Conservation (phyloP, 1,140 invertebrate genomes). For the Oryzaephilus surinamensis region DNA sequence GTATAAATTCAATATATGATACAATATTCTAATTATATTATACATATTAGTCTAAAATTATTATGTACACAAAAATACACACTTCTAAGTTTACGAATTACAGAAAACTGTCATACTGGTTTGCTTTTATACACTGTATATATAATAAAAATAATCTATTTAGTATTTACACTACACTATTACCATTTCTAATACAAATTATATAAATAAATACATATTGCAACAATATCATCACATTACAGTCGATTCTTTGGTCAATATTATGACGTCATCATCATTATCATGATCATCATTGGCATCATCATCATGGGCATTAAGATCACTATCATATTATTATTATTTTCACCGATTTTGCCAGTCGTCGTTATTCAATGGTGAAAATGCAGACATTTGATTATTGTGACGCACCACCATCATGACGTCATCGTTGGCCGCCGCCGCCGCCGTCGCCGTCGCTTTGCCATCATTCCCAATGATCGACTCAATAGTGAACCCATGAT, state of each 20-base stretch:
- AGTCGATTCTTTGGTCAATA: conserved; percentile 23
- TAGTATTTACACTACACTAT: too few relatives aligned
- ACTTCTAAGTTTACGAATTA: too few relatives aligned
- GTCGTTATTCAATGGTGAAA: conserved; percentile 29
- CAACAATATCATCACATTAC: conserved; percentile 25
- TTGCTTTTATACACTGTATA: too few relatives aligned
- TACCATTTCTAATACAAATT: conserved; percentile 3
- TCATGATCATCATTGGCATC: conserved; percentile 4
- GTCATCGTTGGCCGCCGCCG: conserved; percentile 21
- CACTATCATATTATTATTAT: background rate
- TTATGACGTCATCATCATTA: background rate
- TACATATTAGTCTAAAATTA: too few relatives aligned
- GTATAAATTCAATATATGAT: too few relatives aligned
- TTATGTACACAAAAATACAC: too few relatives aligned
- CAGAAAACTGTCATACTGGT: too few relatives aligned
- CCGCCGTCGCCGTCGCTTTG: conserved; percentile 17
- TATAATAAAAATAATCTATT: too few relatives aligned
- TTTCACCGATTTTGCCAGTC: conserved; percentile 34
- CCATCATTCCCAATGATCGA: conserved; percentile 31
- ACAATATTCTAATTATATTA: too few relatives aligned
- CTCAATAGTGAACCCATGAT: conserved; percentile 34
- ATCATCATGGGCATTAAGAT: conserved; percentile 24
- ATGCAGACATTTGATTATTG: conserved; percentile 30
- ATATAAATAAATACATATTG: conserved; percentile 23
- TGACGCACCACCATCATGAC: conserved; percentile 21